A percentile compares a stretch with the other conserved stretches of the same genome.
Conservation (phyloP, 2,113 vertebrate species). For the Toxostoma redivivum region DNA sequence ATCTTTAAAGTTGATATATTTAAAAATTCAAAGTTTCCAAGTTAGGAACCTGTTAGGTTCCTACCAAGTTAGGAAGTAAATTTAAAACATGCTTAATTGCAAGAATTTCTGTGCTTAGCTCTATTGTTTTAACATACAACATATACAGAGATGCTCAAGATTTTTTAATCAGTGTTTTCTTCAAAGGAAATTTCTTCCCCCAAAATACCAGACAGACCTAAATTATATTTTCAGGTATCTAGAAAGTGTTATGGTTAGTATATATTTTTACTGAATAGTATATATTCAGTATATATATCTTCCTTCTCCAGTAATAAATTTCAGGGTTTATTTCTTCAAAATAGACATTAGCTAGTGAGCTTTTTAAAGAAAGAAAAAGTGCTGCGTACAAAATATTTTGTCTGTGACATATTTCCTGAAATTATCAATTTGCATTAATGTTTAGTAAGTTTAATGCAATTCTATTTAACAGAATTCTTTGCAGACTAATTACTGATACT, state of each 20-base stretch:
- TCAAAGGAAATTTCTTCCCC: not conserved
- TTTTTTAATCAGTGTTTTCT: not conserved
- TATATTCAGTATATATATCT: not conserved
- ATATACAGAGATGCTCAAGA: not conserved
- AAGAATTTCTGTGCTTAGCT: not conserved
- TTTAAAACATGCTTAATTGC: not conserved
- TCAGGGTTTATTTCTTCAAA: not conserved
- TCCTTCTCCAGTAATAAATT: not conserved
- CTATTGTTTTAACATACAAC: not conserved
- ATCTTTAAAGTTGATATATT: not conserved
- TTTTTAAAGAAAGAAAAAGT: not conserved
- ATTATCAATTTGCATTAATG: not conserved
- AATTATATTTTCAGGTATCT: not conserved
- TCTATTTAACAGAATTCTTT: not conserved
- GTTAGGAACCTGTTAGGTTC: not conserved
- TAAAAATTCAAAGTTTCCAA: not conserved
- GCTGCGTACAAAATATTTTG: not conserved
- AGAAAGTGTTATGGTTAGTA: not conserved
- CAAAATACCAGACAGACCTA: not conserved
- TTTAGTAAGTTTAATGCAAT: not conserved
- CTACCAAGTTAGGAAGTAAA: not conserved
- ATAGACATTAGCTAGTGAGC: accelerated
- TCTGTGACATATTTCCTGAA: not conserved
- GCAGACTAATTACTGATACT: not conserved
- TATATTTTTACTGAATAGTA: not conserved